Evolutionary conservation across 2,888 invertebrate genomes (phyloP).

Genomic region (Conchocele bisecta): DNA sequence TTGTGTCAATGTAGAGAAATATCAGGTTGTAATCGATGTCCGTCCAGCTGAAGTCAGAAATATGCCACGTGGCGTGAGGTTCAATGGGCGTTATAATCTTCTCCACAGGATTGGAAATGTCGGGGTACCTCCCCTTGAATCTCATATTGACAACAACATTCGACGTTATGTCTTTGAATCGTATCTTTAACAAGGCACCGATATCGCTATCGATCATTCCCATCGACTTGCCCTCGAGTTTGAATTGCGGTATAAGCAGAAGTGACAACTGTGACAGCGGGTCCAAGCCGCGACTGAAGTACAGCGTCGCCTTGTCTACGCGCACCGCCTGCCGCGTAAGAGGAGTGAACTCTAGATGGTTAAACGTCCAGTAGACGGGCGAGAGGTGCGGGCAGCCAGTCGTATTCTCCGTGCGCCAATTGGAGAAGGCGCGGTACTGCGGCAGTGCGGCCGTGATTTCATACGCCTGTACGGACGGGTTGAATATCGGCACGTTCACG

Average conservation of each 20-base stretch:
- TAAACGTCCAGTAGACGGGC: constrained; percentile 61
- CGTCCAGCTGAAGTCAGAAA: constrained; percentile 68
- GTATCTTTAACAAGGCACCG: constrained; percentile 61
- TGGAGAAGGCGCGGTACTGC: constrained; percentile 62
- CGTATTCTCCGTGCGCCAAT: constrained; percentile 58
- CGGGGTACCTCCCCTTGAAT: constrained; percentile 49
- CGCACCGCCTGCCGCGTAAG: background rate
- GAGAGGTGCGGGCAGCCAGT: constrained; percentile 64
- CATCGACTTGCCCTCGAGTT: constrained; percentile 62
- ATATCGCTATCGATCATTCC: constrained; percentile 69
- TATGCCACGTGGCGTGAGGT: constrained; percentile 51
- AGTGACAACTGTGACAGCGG: constrained; percentile 29
- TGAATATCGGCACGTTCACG: constrained; percentile 67
- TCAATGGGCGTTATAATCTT: constrained; percentile 38
- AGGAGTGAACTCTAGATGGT: constrained; percentile 34
- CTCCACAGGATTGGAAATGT: constrained; percentile 25
- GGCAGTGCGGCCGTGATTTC: constrained; percentile 65
- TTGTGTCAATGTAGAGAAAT: constrained; percentile 49
- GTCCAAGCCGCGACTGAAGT: constrained; percentile 34
- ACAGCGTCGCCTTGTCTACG: constrained; percentile 40
- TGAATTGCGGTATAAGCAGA: constrained; percentile 50
- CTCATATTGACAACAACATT: constrained; percentile 38
- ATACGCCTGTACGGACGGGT: constrained; percentile 56
- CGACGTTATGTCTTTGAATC: constrained; percentile 45
- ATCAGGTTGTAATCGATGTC: constrained; percentile 60